Evolutionary conservation across 2,113 vertebrate genomes (phyloP), one percentile per base, ranked within the genome.

Genomic region (Zosterops pallidus): DNA sequence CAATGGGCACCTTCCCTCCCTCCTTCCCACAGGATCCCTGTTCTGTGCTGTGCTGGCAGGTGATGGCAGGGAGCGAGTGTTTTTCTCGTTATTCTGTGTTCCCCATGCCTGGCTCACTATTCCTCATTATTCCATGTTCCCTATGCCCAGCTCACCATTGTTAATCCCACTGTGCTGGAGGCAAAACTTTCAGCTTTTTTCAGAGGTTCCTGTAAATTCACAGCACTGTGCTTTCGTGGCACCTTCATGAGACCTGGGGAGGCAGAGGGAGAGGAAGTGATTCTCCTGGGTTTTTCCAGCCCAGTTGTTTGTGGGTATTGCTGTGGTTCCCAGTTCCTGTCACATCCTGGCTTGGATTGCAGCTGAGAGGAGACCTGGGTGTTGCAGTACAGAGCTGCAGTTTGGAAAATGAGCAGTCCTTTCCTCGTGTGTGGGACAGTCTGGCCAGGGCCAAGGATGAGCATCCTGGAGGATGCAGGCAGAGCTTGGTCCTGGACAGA

Each of bases 191-290:
- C 6, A 71, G 65, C 33, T 56, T 37, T 55, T 31, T 60, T 49
- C 42, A 15, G 39, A 41, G 56, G 44, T 64, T 67, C 3, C 62
- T 35, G 26, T 75, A 39, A 59, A 49, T 49, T 39, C 63, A 17
- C 69, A 53, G 52, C 9, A 0, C 9, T 60, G 10, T 1, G 17
- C 31, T 90, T 76, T 46, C 0, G 0, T 14, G n/a, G 80, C 42
- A 35, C 11, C 24, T 60, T 63, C 0, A 0, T 9, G 50, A 70
- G 37, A 52, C 0, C 2, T 14, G 35, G 35, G 31, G 46, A 88
- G 37, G 35, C 83, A 75, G n/a, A 57, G 44, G 42, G 44, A 67
- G 20, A 12, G 13, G 47, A 19, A 50, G 16, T 2, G 19, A 56
- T 68, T 22, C 57, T 71, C 29, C 52, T 44, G 28, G 4, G 24